Base-by-base conservation (phyloP, 2,797 vertebrate genomes). In the Sebastes dallii region DNA sequence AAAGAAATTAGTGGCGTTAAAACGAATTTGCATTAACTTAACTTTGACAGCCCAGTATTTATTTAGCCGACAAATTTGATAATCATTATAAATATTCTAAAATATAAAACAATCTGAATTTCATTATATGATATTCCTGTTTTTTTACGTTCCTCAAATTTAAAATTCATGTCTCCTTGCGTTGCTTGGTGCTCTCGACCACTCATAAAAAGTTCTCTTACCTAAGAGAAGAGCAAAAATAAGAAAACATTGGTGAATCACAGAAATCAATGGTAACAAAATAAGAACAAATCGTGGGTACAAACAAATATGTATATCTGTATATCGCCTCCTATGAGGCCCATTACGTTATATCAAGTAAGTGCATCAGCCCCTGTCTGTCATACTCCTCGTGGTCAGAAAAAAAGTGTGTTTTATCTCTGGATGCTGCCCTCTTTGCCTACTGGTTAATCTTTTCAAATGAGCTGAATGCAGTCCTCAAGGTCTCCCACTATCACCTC, bases 371-470 rank as follows among this genome's bases (percentile, higher is more conserved):
- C n/a, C n/a, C 22, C 34, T 42, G 22, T 60, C 34, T 59, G 27
- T 62, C 34, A n/a, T n/a, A 14, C 46, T 67, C 25, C 76, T 65
- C n/a, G 12, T 27, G 29, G 60, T 46, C 66, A 73, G 55, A 60
- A 27, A 24, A 67, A 18, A 67, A 18, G 25, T 9, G 72, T 25
- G 61, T 59, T 80, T 85, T 72, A 80, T 75, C 67, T 82, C 16
- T 60, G 10, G 59, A 30, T 8, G 5, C 55, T 65, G 32, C 16
- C 65, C 25, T 70, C 80, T 68, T 67, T 80, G 77, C 78, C 74
- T 60, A 39, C 67, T 4, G 4, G 22, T 83, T 84, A 66, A 87
- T 60, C 76, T 81, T 82, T 82, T 87, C 22, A 77, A 83, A 86
- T 76, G 4, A 88, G 55, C 54, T 74, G 60, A 72, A 56, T 66